Percentiles rank a stretch among this genome's conserved stretches.
phyloP scores from a whole-genome alignment of 2,888 invertebrate genomes.

The Cheilosia variabilis region DNA sequence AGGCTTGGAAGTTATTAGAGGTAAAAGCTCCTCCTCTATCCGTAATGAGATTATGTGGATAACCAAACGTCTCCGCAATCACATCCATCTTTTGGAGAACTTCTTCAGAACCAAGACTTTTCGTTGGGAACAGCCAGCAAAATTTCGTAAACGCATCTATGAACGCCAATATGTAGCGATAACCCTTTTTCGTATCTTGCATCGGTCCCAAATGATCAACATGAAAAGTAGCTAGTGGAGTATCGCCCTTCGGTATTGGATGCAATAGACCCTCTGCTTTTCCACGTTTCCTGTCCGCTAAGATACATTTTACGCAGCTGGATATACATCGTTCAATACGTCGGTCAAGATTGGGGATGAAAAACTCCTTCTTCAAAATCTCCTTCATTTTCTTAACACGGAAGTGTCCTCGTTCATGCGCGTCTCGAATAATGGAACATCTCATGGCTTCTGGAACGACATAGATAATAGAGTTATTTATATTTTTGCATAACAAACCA shows the following conservation, averaged over 20 bases:
- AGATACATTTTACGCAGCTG: slow-evolving; percentile 57
- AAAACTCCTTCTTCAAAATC: slow-evolving; percentile 44
- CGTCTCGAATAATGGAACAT: slow-evolving; percentile 44
- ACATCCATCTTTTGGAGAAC: slow-evolving; percentile 56
- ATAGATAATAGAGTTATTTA: no score
- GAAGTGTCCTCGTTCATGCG: slow-evolving; percentile 72
- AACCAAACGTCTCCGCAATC: slow-evolving; percentile 54
- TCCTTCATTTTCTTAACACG: slow-evolving; percentile 40
- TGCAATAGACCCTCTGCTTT: slow-evolving; percentile 78
- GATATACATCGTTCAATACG: slow-evolving; percentile 36
- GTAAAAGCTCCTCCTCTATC: slow-evolving; percentile 61
- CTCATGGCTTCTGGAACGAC: no score
- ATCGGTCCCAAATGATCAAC: slow-evolving; percentile 80
- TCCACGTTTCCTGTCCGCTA: slow-evolving; percentile 72
- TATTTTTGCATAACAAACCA: slow-evolving; percentile 7
- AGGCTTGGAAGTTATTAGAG: slow-evolving; percentile 47
- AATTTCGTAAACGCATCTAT: slow-evolving; percentile 80
- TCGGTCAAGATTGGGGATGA: slow-evolving; percentile 23
- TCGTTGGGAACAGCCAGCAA: slow-evolving; percentile 66
- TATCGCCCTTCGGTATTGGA: slow-evolving; percentile 78
- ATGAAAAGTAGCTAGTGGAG: slow-evolving; percentile 79
- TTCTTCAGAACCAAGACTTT: slow-evolving; percentile 53
- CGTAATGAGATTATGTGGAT: slow-evolving; percentile 43
- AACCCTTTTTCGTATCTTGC: no score
- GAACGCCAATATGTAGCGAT: slow-evolving; percentile 78